Conservation (phyloP, 2,888 invertebrate species). For the Cerastis rubricosa region DNA sequence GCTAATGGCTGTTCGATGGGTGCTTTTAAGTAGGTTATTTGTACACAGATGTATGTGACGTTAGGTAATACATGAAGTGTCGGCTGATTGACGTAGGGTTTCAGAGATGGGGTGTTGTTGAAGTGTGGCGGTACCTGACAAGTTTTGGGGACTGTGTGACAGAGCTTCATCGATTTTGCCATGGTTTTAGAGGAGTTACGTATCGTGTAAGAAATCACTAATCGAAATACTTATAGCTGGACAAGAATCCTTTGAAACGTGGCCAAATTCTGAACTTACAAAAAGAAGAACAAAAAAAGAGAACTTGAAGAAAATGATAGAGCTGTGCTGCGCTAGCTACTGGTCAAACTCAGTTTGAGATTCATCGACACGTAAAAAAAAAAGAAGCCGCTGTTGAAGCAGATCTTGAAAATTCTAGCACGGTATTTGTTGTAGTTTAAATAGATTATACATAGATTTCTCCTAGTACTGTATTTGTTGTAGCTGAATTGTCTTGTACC, state of each 20-base stretch:
- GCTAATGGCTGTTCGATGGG: constrained; percentile 63
- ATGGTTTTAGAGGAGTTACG: background rate
- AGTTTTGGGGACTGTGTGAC: background rate
- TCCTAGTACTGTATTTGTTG: background rate
- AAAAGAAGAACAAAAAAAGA: too few relatives aligned
- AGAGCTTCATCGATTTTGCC: constrained; percentile 18
- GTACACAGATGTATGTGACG: constrained; percentile 54
- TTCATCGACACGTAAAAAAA: too few relatives aligned
- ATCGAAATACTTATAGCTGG: background rate
- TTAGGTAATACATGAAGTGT: constrained; percentile 22
- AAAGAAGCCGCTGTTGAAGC: too few relatives aligned
- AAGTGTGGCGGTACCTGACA: constrained; percentile 9
- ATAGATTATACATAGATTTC: background rate
- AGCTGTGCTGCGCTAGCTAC: too few relatives aligned
- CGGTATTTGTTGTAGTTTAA: background rate
- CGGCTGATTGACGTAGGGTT: constrained; percentile 40
- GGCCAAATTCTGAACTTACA: background rate
- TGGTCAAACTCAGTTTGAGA: too few relatives aligned
- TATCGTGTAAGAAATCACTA: background rate
- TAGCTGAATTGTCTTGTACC: background rate
- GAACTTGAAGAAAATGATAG: too few relatives aligned
- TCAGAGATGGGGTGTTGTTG: constrained; percentile 3
- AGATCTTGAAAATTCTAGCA: background rate
- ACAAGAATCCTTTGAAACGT: background rate
- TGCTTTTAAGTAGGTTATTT: constrained; percentile 60